These are phyloP conservation scores for Natator depressus DNA, from an alignment of 2,113 vertebrate genomes.

Conservation along the genomic window DNA sequence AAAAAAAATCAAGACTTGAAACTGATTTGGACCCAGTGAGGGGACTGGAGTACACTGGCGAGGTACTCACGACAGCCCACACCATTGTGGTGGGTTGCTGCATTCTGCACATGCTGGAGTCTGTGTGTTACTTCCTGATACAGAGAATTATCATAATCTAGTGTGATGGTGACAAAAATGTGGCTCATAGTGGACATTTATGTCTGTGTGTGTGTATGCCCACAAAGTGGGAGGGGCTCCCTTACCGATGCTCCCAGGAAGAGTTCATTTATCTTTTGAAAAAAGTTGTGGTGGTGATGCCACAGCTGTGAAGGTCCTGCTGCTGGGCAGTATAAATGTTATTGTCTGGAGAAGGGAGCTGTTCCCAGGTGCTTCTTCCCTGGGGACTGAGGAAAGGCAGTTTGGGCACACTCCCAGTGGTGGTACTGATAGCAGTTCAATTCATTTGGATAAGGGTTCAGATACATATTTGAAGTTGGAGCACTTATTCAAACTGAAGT, in stretches of 20 bases:
- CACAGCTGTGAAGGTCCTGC: background rate
- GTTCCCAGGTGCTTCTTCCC: background rate
- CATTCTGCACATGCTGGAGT: background rate
- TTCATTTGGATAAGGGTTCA: background rate
- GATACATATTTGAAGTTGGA: background rate
- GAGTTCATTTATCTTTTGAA: background rate
- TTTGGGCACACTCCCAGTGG: background rate
- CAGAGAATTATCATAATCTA: background rate
- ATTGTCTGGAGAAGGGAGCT: background rate
- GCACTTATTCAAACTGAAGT: background rate
- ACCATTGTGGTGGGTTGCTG: background rate
- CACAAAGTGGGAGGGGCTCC: background rate
- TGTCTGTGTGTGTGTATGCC: background rate
- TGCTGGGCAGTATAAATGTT: background rate
- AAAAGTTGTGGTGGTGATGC: background rate
- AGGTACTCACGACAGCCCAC: background rate
- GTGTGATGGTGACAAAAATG: background rate
- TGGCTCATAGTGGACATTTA: background rate
- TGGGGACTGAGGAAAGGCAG: background rate
- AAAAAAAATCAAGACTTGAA: background rate
- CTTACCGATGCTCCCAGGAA: background rate
- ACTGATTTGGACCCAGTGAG: background rate
- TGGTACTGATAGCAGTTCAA: background rate
- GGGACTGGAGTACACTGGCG: background rate
- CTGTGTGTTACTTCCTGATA: accelerated